phyloP scores from a whole-genome alignment of 1,140 invertebrate genomes.

The Phymastichus coffea region DNA sequence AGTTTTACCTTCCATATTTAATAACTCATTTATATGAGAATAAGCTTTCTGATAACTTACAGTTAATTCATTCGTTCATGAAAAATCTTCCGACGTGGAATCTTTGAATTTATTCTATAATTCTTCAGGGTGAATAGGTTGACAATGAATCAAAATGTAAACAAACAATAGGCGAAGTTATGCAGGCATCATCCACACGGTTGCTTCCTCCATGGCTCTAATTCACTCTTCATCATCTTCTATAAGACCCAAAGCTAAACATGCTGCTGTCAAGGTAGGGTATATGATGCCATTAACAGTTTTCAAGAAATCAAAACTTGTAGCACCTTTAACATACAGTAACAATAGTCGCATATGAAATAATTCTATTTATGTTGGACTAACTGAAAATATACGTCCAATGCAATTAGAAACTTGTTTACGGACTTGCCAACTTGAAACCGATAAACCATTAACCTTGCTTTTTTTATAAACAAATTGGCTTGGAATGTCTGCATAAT shows the following conservation, averaged over 20 bases:
- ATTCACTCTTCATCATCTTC: slow-evolving; percentile 16
- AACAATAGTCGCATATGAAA: slow-evolving; percentile 42
- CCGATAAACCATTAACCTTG: not conserved
- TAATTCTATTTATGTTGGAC: slow-evolving; percentile 31
- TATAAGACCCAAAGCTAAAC: slow-evolving; percentile 23
- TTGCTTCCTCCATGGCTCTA: not conserved
- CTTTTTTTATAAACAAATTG: no score
- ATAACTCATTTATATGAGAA: not conserved
- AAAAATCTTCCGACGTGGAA: not conserved
- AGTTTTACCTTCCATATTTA: not conserved
- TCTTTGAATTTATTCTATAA: slow-evolving; percentile 9
- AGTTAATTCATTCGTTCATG: not conserved
- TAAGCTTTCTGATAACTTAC: not conserved
- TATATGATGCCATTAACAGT: slow-evolving; percentile 11
- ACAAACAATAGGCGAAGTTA: slow-evolving; percentile 5
- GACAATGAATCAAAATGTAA: not conserved
- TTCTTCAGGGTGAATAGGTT: not conserved
- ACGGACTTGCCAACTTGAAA: not conserved
- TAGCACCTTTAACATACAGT: no score
- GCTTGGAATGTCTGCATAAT: slow-evolving; percentile 2
- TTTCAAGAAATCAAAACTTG: slow-evolving; percentile 4
- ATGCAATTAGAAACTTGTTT: slow-evolving; percentile 4
- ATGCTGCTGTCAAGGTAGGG: slow-evolving; percentile 39
- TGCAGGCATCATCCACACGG: slow-evolving; percentile 2
- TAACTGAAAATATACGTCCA: no score